Evolutionary conservation across 2,888 invertebrate genomes (phyloP), one percentile per base, ranked within the genome.

Genomic region (Epirrhoe alternata): DNA sequence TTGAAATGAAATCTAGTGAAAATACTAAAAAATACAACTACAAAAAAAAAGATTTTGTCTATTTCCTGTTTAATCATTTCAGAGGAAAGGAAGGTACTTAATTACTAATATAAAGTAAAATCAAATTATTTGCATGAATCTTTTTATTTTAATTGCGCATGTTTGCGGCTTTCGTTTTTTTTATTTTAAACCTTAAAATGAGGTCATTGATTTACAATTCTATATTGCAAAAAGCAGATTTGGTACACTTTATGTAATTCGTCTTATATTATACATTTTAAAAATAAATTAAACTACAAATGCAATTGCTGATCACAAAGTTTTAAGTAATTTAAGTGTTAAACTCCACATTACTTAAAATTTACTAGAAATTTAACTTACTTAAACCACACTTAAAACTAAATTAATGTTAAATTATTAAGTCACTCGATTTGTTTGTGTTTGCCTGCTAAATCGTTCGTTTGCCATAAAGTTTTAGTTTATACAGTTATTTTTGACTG

Each of bases 311-410:
- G 45, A 57, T 57, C 55, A 62, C 62, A 42, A 56, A 17, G 38
- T 31, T 42, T 6, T 47, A 65, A 52, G 4, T 42, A 6, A n/a
- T 47, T 33, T 31, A 61, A 30, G 4, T 50, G 42, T 6, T 17
- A 35, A 49, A 5, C 38, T 42, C 53, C 49, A 57, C 61, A 58
- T 61, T 66, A 61, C 56, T 53, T 61, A 53, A 66, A 66, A 65
- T 14, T 61, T 57, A 61, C 16, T 33, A 50, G 61, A 53, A 61
- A 33, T 49, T 8, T 17, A 61, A 49, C 64, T 12, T 14, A 42
- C 24, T 30, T 52, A 35, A 49, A 24, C 12, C 38, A 42, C 38
- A 42, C 38, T 42, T 42, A 12, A 12, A 42, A 42, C 38, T 42
- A 12, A 42, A 42, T 42, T 42, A 42, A 56, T 6, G 3, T 7